These are phyloP conservation scores for Odontothrips loti DNA, from an alignment of 2,888 invertebrate species.

Conservation along the genomic window DNA sequence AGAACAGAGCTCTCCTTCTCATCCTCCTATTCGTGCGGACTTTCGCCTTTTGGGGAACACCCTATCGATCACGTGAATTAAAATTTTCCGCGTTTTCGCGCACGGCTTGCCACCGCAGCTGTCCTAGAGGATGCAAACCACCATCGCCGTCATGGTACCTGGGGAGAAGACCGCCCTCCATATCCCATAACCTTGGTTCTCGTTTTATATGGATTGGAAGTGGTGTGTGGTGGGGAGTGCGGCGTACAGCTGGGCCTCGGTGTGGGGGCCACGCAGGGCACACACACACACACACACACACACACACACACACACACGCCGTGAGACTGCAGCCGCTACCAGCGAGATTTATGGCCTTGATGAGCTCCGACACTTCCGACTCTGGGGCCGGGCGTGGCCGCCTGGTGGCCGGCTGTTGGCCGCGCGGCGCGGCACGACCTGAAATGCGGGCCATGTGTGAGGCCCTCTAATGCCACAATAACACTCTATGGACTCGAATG, in stretches of 20 bases:
- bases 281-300: background rate
- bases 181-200: background rate
- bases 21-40: too few species aligned
- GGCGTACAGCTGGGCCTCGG: background rate
- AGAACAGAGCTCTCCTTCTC: too few species aligned
- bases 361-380: conserved; percentile 24
- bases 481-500: conserved; percentile 26
- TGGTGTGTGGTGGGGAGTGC: background rate
- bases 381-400: background rate
- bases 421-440: background rate
- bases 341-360: conserved; percentile 23
- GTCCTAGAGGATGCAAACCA: too few species aligned
- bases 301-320: background rate
- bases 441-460: conserved; percentile 15
- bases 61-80: too few species aligned
- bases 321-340: conserved; percentile 20
- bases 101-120: too few species aligned
- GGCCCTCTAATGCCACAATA: conserved; percentile 18
- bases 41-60: too few species aligned
- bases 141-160: too few species aligned
- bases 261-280: background rate
- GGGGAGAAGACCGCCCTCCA: too few species aligned
- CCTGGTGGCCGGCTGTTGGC: background rate
- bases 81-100: too few species aligned
- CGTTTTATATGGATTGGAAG: background rate